phyloP scores from a whole-genome alignment of 2,888 invertebrate genomes.

The Zele albiditarsus region DNA sequence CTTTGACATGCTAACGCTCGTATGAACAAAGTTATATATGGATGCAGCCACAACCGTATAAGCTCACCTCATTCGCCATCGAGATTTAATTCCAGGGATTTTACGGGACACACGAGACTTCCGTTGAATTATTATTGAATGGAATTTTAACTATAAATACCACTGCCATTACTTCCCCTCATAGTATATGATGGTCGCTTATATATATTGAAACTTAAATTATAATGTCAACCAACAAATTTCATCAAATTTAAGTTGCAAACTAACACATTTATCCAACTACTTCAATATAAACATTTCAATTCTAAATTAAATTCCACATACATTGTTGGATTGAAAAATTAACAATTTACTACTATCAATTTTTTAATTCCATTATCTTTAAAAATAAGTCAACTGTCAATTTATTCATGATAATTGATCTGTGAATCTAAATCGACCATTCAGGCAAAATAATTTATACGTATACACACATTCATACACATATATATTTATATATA shows the following conservation, averaged over 20 bases:
- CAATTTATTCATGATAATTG: too few relatives aligned
- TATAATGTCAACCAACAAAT: slow-evolving; percentile 50
- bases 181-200: slow-evolving; percentile 27
- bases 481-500: too few relatives aligned
- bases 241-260: slow-evolving; percentile 50
- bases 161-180: slow-evolving; percentile 30
- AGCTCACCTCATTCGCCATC: not conserved
- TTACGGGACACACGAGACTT: slow-evolving; percentile 27
- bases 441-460: too few relatives aligned
- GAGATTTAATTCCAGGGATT: slow-evolving; percentile 37
- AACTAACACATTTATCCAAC: slow-evolving; percentile 17
- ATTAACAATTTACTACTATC: too few relatives aligned
- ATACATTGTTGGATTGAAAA: not conserved
- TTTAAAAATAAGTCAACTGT: too few relatives aligned
- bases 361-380: too few relatives aligned
- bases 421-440: too few relatives aligned
- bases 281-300: not conserved
- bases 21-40: not conserved
- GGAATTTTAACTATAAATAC: slow-evolving; percentile 48
- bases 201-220: slow-evolving; percentile 46
- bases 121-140: slow-evolving; percentile 46
- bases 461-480: too few relatives aligned
- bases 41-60: not conserved
- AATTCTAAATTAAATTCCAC: not conserved
- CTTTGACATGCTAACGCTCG: not conserved